Base-by-base conservation (phyloP, 2,113 vertebrate species). In the Orientallactaga bullata region DNA sequence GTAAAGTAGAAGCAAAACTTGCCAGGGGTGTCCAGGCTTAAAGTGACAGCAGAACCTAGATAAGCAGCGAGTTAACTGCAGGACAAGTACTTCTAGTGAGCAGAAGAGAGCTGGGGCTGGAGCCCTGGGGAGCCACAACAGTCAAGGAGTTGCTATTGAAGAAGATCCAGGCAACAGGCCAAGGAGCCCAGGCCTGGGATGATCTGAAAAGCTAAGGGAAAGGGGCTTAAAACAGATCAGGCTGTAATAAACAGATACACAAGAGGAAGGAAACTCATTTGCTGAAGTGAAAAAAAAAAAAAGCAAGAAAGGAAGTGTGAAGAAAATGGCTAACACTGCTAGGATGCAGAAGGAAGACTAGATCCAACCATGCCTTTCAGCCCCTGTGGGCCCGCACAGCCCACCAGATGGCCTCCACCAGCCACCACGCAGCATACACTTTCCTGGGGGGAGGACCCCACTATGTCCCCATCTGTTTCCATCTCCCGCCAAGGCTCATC, bases 301-400 rank as follows among this genome's bases (percentile, higher is more conserved):
- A 72, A 32, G 13, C 23, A 28, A 51, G 32, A 24, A 66, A 32
- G 23, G n/a, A 32, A 21, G 5, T 5, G 12, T 17, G 18, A 7
- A 58, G 66, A 12, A 85, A 51, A 55, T 1, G 10, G 7, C 24
- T 21, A 13, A 4, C 0, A 0, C 3, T 2, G 0, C 61, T 4
- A 20, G 37, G n/a, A 30, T 11, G 42, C 24, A 2, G 55, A 30
- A 76, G 79, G 85, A 72, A 18, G 28, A 11, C 5, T 1, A 15
- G 65, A 20, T 35, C 39, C 11, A 12, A 60, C 18, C 3, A 0
- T 2, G 18, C 63, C 23, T 5, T 30, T 28, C 66, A 6, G 90
- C n/a, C 76, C 42, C 35, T n/a, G 39, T 17, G 28, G n/a, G 58
- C 69, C 18, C 26, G 63, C 37, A 11, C 30, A 21, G 28, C 30